Conservation (phyloP, 2,888 invertebrate species). For the Meganola albula region DNA sequence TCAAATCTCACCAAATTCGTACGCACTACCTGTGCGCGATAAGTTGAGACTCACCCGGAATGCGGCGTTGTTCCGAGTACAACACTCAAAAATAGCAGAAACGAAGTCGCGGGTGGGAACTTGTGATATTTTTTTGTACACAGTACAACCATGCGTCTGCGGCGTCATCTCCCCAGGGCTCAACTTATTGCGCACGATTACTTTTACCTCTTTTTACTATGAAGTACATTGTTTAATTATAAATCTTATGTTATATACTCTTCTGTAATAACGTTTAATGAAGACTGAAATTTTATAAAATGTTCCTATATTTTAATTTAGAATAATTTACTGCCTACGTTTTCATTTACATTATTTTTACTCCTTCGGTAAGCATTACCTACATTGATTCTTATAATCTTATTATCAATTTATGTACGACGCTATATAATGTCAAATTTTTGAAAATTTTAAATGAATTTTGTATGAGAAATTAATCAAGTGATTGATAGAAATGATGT, state of each 20-base stretch:
- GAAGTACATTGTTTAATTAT: too few species aligned
- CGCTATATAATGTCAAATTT: conserved; percentile 76
- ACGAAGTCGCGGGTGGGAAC: too few species aligned
- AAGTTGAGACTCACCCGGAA: too few species aligned
- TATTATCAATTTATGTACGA: conserved; percentile 73
- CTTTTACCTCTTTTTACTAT: too few species aligned
- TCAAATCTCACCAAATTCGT: too few species aligned
- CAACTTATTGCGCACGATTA: too few species aligned
- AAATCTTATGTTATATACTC: conserved; percentile 3
- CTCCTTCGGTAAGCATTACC: conserved; percentile 64
- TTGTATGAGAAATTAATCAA: conserved; percentile 75
- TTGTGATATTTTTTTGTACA: too few species aligned
- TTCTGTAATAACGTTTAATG: conserved; percentile 13
- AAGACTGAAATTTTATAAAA: conserved; percentile 72
- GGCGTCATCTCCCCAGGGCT: too few species aligned
- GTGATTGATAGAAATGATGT: conserved; percentile 68
- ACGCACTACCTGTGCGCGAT: too few species aligned
- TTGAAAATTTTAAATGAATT: conserved; percentile 77
- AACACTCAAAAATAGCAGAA: too few species aligned
- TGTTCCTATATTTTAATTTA: conserved; percentile 78
- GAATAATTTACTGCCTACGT: conserved; percentile 71
- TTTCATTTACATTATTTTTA: conserved; percentile 68
- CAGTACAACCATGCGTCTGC: too few species aligned
- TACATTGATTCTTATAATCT: conserved; percentile 66
- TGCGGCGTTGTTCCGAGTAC: too few species aligned